Percentiles rank a stretch among this genome's conserved stretches.
Evolutionary conservation across 2,113 vertebrate genomes (phyloP).

Genomic region (Bos indicus): DNA sequence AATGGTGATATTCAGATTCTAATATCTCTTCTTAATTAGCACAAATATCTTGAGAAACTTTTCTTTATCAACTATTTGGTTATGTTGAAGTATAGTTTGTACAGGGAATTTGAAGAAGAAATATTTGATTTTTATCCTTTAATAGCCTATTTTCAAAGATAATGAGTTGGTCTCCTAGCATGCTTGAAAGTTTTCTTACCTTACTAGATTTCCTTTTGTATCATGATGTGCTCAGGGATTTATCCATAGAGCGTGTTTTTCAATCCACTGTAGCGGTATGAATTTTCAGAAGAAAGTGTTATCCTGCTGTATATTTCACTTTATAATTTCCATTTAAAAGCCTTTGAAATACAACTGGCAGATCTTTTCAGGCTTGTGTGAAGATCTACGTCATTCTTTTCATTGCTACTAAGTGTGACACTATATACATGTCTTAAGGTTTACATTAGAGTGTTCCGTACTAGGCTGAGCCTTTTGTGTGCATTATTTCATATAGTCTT

Average conservation of each 20-base stretch:
- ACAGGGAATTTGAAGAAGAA: not conserved
- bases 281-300: not conserved
- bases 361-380: not conserved
- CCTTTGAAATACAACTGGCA: not conserved
- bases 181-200: not conserved
- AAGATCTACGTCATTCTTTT: not conserved
- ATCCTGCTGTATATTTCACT: not conserved
- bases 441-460: not conserved
- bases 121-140: not conserved
- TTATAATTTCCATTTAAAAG: not conserved
- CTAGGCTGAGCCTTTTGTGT: not conserved
- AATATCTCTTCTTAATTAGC: not conserved
- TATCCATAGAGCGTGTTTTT: not conserved
- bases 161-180: not conserved
- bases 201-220: not conserved
- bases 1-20: not conserved
- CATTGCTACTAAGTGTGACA: not conserved
- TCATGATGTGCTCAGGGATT: not conserved
- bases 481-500: not conserved
- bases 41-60: not conserved
- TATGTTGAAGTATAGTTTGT: not conserved
- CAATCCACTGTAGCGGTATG: not conserved
- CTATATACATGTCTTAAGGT: not conserved
- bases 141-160: constrained; percentile 13
- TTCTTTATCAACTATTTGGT: not conserved